Base-by-base conservation (phyloP, 2,797 vertebrate genomes). In the Parambassis ranga region DNA sequence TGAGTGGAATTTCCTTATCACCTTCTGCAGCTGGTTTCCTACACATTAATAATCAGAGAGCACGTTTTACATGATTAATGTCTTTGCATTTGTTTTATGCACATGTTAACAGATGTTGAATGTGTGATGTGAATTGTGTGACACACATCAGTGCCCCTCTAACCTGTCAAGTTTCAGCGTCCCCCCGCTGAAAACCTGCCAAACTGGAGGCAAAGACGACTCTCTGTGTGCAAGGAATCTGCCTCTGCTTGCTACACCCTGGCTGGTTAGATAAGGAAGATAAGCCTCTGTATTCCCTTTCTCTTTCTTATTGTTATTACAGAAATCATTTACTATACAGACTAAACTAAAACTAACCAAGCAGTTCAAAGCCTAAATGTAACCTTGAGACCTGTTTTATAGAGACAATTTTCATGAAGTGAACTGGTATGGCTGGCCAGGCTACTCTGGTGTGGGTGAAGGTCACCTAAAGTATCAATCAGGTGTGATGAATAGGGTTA, bases 171-270 rank as follows among this genome's bases (percentile, higher is more conserved):
- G 10, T 33, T 4, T 41, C 15, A 23, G 19, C 14, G 30, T 6
- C 13, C 52, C 14, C 26, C 3, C 6, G 4, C 3, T 61, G 38
- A 57, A 46, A 83, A 77, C 57, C 57, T 67, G 79, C 57, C 65
- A 67, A 48, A 66, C 49, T 33, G 33, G 75, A 51, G 15, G 18
- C 18, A 43, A 23, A 51, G 28, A 72, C 27, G 41, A 30, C 16
- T 33, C 11, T 32, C 8, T 4, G 7, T 30, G n/a, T 15, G 18
- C 14, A 2, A 10, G 6, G 7, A 8, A 15, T 60, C 39, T 3
- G 4, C 31, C 33, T 14, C 19, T 1, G 19, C 65, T 13, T 28
- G 56, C 69, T 31, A 14, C 18, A 47, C 15, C 50, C 6, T 14
- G 47, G 11, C 15, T 1, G 1, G 0, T 46, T 1, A 46, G 58